A percentile compares a stretch with the other conserved stretches of the same genome.
These are phyloP conservation scores for Prinia subflava DNA, from an alignment of 2,113 vertebrate genomes.

Conservation along the genomic window DNA sequence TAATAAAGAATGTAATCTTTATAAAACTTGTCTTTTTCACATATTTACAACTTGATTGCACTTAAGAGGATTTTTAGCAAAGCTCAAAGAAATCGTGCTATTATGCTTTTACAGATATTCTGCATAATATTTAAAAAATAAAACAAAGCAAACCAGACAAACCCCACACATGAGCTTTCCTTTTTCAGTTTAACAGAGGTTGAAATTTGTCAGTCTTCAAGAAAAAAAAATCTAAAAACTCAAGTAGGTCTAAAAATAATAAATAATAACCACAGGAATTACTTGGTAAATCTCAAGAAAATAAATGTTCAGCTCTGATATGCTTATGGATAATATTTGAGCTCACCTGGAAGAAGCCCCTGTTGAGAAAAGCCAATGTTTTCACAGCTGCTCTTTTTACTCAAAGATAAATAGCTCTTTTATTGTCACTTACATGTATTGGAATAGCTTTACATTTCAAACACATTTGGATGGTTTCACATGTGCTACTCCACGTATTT, in stretches of 20 bases:
- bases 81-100: neutral
- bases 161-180: accelerated
- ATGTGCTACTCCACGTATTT: accelerated
- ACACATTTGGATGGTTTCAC: neutral
- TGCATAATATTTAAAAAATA: neutral
- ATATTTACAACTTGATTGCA: neutral
- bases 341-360: slow-evolving; percentile 35
- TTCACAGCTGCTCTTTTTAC: slow-evolving; percentile 49
- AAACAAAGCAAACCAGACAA: neutral
- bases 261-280: slow-evolving; percentile 29
- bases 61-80: neutral
- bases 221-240: neutral
- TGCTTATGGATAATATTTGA: slow-evolving; percentile 34
- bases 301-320: slow-evolving; percentile 23
- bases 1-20: neutral
- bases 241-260: slow-evolving; percentile 20
- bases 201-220: neutral
- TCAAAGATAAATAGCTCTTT: slow-evolving; percentile 39
- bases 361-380: neutral
- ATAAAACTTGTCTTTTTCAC: neutral
- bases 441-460: slow-evolving; percentile 39
- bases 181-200: neutral
- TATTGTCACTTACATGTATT: slow-evolving; percentile 11
- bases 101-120: neutral
- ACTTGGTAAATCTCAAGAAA: slow-evolving; percentile 35